These are phyloP conservation scores for Phasianus colchicus DNA, from an alignment of 2,113 vertebrate species.

Conservation along the genomic window DNA sequence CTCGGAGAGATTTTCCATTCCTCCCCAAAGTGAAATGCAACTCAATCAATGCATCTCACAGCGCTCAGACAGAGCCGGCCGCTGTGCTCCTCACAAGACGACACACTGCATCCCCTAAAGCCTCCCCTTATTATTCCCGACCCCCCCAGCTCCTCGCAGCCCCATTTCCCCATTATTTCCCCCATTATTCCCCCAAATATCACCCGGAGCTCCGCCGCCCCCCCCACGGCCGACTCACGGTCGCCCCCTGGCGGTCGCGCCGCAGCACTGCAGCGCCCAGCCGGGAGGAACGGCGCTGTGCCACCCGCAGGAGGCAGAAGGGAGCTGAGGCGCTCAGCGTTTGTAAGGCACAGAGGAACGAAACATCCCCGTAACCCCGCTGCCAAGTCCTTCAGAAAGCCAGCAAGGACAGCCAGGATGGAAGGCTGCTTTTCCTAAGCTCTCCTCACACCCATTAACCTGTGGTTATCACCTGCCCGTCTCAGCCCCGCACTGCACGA, in stretches of 20 bases:
- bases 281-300: not conserved
- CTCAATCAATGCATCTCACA: not conserved
- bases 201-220: not conserved
- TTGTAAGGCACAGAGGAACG: not conserved
- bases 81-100: too few species aligned
- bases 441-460: not conserved
- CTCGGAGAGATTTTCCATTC: conserved; percentile 22
- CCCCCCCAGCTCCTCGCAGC: too few species aligned
- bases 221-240: not conserved
- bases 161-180: too few species aligned
- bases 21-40: conserved; percentile 31
- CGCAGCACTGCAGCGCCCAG: not conserved
- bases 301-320: too few species aligned
- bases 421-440: not conserved
- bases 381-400: not conserved
- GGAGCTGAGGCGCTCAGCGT: not conserved
- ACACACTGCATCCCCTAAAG: too few species aligned
- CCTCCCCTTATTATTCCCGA: too few species aligned
- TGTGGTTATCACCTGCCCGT: fast-evolving
- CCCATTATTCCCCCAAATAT: too few species aligned
- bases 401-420: not conserved
- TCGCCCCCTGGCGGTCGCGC: not conserved
- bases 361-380: not conserved
- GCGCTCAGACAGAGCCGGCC: not conserved
- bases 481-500: not conserved